These are phyloP conservation scores for Vultur gryphus DNA, from an alignment of 2,797 vertebrate species.

Conservation along the genomic window DNA sequence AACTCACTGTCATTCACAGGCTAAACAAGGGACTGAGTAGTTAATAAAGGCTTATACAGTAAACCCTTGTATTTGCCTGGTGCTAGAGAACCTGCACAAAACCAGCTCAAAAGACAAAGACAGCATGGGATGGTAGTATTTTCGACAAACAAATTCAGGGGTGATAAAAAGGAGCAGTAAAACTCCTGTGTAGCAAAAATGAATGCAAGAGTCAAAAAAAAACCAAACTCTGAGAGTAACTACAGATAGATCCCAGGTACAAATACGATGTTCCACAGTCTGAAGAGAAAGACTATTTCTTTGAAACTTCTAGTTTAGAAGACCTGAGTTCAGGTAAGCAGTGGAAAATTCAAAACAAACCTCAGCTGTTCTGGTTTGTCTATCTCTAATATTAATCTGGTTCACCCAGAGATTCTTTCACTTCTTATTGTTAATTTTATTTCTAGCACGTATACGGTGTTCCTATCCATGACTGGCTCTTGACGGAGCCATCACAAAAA, in stretches of 20 bases:
- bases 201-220: background rate
- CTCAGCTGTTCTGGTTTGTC: background rate
- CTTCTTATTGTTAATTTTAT: background rate
- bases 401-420: background rate
- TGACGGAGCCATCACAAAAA: background rate
- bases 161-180: background rate
- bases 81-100: background rate
- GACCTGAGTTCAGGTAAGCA: background rate
- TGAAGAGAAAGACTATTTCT: background rate
- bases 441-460: background rate
- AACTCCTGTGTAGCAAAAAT: background rate
- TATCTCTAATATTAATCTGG: background rate
- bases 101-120: background rate
- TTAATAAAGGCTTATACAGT: slow-evolving; percentile 34
- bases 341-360: background rate
- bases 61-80: slow-evolving; percentile 3
- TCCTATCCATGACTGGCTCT: background rate
- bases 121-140: background rate
- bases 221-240: background rate
- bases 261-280: background rate
- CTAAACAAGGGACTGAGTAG: slow-evolving; percentile 24
- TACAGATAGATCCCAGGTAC: background rate
- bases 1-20: slow-evolving; percentile 33
- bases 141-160: background rate
- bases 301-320: background rate